Percentiles rank a stretch among this genome's conserved stretches.
These are phyloP conservation scores for Trachelus iudaicus DNA, from an alignment of 2,888 invertebrate genomes.

Conservation along the genomic window DNA sequence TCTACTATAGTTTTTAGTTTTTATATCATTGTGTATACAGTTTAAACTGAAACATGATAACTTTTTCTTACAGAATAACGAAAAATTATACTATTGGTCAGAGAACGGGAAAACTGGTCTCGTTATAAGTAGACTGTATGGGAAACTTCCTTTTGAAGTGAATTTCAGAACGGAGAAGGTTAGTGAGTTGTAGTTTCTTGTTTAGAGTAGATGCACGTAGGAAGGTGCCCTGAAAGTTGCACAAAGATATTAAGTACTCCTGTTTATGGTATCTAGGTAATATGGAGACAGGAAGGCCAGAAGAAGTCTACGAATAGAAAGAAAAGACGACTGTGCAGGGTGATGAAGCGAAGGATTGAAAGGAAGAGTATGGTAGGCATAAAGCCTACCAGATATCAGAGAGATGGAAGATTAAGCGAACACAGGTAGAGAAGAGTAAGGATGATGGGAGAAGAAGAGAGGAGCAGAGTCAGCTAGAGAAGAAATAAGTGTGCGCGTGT, in stretches of 20 bases:
- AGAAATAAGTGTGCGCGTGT: slow-evolving; percentile 60
- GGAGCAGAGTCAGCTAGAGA: slow-evolving; percentile 50
- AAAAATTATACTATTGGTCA: not conserved
- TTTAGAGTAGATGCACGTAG: not conserved
- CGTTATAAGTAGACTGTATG: not conserved
- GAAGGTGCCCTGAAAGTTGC: slow-evolving; percentile 27
- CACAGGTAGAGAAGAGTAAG: slow-evolving; percentile 8
- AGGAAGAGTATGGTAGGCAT: slow-evolving; percentile 16
- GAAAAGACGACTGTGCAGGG: not conserved
- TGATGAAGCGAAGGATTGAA: not conserved
- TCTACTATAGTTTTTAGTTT: not conserved
- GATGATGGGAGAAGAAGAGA: slow-evolving; percentile 26
- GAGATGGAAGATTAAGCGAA: not conserved
- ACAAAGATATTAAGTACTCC: slow-evolving; percentile 36
- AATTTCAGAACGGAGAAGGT: not conserved
- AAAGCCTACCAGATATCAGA: not conserved
- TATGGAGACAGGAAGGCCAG: not conserved
- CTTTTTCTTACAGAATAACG: not conserved
- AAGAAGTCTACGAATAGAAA: not conserved
- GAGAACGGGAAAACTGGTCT: not conserved
- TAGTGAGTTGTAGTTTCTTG: not conserved
- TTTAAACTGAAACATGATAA: not conserved
- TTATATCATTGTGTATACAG: not conserved
- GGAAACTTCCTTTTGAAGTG: not conserved
- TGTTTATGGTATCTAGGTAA: slow-evolving; percentile 10